Percentiles rank a stretch among this genome's conserved stretches.
Conservation (phyloP, 2,888 invertebrate genomes). For the Xylocampa areola region DNA sequence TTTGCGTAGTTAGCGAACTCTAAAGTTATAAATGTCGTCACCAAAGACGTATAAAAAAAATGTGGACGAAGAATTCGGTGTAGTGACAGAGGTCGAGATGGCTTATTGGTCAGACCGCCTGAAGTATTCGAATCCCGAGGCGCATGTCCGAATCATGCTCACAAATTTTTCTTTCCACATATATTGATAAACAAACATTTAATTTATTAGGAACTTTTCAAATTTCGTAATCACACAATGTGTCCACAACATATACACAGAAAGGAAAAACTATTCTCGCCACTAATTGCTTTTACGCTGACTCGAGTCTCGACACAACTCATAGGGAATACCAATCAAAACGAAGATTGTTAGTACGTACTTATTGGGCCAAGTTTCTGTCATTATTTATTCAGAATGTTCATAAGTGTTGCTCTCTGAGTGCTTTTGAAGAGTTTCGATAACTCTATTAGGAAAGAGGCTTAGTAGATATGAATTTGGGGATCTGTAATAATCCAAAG, state of each 20-base stretch:
- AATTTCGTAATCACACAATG: slow-evolving; percentile 17
- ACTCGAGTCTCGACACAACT: slow-evolving; percentile 33
- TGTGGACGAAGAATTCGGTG: too few relatives aligned
- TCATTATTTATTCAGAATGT: slow-evolving; percentile 27
- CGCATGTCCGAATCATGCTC: too few relatives aligned
- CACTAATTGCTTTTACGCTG: slow-evolving; percentile 54
- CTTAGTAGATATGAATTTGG: too few relatives aligned
- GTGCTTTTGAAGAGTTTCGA: slow-evolving; percentile 2
- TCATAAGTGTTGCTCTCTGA: slow-evolving; percentile 10
- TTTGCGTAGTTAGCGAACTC: too few relatives aligned
- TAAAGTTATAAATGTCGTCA: too few relatives aligned
- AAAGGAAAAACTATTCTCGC: slow-evolving; percentile 45
- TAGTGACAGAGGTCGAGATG: too few relatives aligned
- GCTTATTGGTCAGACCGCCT: too few relatives aligned
- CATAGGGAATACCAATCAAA: slow-evolving; percentile 50
- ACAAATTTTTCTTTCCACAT: too few relatives aligned
- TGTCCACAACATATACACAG: slow-evolving; percentile 30
- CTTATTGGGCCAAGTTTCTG: slow-evolving; percentile 32
- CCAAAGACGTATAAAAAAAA: too few relatives aligned
- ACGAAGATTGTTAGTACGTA: slow-evolving; percentile 33
- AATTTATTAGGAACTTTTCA: slow-evolving; percentile 13
- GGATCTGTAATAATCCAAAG: too few relatives aligned
- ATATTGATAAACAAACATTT: not conserved
- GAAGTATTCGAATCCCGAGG: too few relatives aligned
- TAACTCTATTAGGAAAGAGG: not conserved